These are phyloP conservation scores for Drosophila falleni DNA, from an alignment of 2,888 invertebrate species.

Conservation along the genomic window DNA sequence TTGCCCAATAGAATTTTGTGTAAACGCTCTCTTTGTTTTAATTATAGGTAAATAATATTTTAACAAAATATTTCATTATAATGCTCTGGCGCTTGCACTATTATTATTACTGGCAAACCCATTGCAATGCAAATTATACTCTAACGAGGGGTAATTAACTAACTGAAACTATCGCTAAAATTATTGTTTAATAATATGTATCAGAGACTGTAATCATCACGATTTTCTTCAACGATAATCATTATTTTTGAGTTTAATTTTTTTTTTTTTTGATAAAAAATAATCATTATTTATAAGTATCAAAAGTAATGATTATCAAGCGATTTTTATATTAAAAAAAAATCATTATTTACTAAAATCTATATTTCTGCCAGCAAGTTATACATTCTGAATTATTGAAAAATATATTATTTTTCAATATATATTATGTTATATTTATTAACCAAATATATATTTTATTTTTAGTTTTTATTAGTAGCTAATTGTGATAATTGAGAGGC, in stretches of 20 bases:
- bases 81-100: conserved; percentile 28
- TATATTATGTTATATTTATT: background rate
- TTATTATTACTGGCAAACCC: conserved; percentile 9
- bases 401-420: too few relatives aligned
- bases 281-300: too few relatives aligned
- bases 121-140: conserved; percentile 7
- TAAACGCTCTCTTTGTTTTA: conserved; percentile 46
- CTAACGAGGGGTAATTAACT: background rate
- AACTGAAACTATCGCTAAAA: background rate
- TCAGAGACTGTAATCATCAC: too few relatives aligned
- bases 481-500: too few relatives aligned
- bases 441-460: background rate
- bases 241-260: too few relatives aligned
- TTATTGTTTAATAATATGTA: background rate
- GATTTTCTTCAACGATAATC: too few relatives aligned
- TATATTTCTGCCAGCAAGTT: too few relatives aligned
- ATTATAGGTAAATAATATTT: conserved; percentile 61
- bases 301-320: too few relatives aligned
- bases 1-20: conserved; percentile 39
- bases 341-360: too few relatives aligned
- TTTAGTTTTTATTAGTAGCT: background rate
- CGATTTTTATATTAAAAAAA: too few relatives aligned
- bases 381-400: too few relatives aligned
- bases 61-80: conserved; percentile 56
- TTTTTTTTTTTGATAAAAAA: too few relatives aligned